Conservation (phyloP, 35 echinoderm and acorn worm genomes). For the Patiria miniata region DNA sequence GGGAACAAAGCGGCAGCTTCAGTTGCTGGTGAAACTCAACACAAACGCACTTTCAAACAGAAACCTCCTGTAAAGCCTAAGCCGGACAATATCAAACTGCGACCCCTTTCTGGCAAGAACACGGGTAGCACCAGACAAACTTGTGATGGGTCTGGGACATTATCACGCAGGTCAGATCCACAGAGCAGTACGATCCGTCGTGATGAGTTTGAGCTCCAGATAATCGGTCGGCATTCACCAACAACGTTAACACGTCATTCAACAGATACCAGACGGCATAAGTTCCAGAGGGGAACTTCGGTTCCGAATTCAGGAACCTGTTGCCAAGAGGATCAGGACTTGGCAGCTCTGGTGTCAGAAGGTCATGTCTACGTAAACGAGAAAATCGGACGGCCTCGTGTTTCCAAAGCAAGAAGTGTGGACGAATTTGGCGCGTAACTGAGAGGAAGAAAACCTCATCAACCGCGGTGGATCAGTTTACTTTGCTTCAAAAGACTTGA, state of each 20-base stretch:
- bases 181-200: neutral
- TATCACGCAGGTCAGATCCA: conserved; percentile 13
- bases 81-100: neutral
- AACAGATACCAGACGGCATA: neutral
- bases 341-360: neutral
- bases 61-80: conserved; percentile 37
- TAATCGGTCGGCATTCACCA: conserved; percentile 7
- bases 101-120: neutral
- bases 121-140: neutral
- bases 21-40: neutral
- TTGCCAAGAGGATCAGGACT: neutral
- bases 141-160: neutral
- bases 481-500: no score
- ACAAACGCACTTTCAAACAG: neutral
- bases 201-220: neutral
- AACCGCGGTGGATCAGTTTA: no score
- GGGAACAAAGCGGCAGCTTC: neutral
- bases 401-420: conserved; percentile 36
- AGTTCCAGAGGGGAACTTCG: conserved; percentile 1
- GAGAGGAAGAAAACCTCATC: no score
- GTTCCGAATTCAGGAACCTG: neutral
- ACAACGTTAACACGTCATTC: neutral
- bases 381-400: conserved; percentile 30
- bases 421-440: conserved; percentile 29
- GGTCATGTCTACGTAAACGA: conserved; percentile 34